phyloP scores from a whole-genome alignment of 1,140 invertebrate genomes.

The Stegodyphus mimosarum region DNA sequence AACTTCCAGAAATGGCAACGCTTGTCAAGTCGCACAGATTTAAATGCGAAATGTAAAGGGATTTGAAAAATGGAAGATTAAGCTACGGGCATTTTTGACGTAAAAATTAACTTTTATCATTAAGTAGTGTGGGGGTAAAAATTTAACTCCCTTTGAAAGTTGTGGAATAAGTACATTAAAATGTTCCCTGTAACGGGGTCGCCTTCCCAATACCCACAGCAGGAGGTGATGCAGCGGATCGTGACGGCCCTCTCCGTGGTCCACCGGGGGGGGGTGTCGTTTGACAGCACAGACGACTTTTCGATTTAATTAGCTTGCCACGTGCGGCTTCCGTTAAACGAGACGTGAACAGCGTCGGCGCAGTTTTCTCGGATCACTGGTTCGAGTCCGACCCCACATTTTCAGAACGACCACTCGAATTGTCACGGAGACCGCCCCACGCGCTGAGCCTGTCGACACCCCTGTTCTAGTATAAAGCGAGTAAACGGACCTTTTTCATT shows the following conservation, averaged over 20 bases:
- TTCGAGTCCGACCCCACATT: background rate
- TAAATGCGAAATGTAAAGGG: no score
- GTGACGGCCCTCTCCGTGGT: background rate
- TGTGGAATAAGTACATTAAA: no score
- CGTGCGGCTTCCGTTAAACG: conserved; percentile 1
- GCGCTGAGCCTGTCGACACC: background rate
- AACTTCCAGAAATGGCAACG: no score
- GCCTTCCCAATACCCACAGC: no score
- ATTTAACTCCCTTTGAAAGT: no score
- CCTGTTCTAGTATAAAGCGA: background rate
- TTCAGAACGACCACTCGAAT: conserved; percentile 3
- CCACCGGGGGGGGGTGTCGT: background rate
- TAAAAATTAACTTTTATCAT: no score
- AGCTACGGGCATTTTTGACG: no score
- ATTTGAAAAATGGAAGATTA: no score
- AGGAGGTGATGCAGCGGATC: background rate
- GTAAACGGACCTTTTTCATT: no score
- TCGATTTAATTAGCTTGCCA: conserved; percentile 1
- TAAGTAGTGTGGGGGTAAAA: no score
- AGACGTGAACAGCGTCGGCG: background rate
- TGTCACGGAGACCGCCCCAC: background rate
- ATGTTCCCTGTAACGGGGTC: no score
- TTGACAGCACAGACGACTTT: background rate
- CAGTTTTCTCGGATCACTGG: background rate
- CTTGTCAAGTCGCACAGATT: no score